Evolutionary conservation across 92 coral and sea anemone species (phyloP), one percentile per base, ranked within the genome.

Genomic region (Desmophyllum pertusum): DNA sequence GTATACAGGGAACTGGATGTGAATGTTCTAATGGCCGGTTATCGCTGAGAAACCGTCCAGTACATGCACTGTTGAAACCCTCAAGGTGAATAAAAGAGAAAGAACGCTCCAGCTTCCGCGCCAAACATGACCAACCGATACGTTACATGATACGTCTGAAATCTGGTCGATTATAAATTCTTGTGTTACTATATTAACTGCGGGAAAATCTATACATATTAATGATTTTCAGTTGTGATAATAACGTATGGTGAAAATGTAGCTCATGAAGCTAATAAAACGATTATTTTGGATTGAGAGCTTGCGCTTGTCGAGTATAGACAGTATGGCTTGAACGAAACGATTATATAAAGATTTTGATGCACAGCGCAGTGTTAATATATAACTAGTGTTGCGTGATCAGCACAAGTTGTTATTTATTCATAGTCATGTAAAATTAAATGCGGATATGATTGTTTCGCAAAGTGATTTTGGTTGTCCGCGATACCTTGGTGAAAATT

Each of bases 111-210:
- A 1, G 29, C 31, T 33, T 50, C 45, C 79, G 65, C 79, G 59
- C 36, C 61, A 45, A 72, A 46, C 23, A n/a, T 23, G n/a, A 41
- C 11, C 73, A 68, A 41, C 11, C 73, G 37, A 19, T n/a, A 17
- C 29, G 76, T 14, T 21, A 43, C 53, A 11, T 41, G 76, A 43
- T 43, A 43, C 30, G 1, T 6, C n/a, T 15, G 25, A 50, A n/a
- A 18, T 33, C 81, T 1, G 33, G 37, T 29, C 0, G 81, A 55
- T 59, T 42, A 45, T 46, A 65, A 66, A 79, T 79, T 79, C 83
- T 66, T 35, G 27, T 65, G 83, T 79, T 79, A 53, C 83, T 64
- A 64, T 43, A 8, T 77, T 70, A 57, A 77, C 81, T 57, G 41
- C 41, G 59, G 21, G 30, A 1, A 46, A 39, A 21, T 17, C 9